phyloP scores from a whole-genome alignment of 2,113 vertebrate species.

The Microcebus ravelobensis region DNA sequence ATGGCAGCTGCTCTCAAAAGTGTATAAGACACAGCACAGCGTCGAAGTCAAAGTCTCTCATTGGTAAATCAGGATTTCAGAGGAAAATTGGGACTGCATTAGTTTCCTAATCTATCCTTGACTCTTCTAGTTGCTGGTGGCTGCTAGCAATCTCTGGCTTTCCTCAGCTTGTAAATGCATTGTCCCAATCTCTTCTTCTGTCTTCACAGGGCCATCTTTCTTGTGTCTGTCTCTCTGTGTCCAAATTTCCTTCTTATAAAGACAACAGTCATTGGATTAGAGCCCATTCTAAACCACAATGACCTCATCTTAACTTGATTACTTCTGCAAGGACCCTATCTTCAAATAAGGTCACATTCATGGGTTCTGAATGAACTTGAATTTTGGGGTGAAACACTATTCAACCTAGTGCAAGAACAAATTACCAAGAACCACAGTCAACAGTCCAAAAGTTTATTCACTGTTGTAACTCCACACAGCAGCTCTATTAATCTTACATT shows the following conservation, averaged over 20 bases:
- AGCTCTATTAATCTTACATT: accelerated
- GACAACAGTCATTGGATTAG: not conserved
- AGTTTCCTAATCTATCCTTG: not conserved
- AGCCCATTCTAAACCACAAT: too few species aligned
- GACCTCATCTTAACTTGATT: not conserved
- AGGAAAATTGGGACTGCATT: accelerated
- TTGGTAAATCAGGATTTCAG: not conserved
- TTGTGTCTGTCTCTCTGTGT: too few species aligned
- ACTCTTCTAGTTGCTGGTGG: not conserved
- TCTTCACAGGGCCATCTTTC: not conserved
- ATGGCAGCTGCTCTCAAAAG: not conserved
- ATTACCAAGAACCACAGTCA: not conserved
- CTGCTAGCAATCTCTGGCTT: not conserved
- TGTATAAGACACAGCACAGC: not conserved
- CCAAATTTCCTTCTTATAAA: not conserved
- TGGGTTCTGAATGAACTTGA: not conserved
- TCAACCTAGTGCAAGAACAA: not conserved
- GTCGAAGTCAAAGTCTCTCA: not conserved
- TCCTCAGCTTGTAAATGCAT: not conserved
- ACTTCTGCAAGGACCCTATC: not conserved
- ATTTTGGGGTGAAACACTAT: not conserved
- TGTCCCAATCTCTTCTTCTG: not conserved
- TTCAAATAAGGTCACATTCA: not conserved
- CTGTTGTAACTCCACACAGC: not conserved
- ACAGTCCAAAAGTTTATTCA: not conserved